phyloP scores from a whole-genome alignment of 2,797 vertebrate species.

The Anniella stebbinsi region DNA sequence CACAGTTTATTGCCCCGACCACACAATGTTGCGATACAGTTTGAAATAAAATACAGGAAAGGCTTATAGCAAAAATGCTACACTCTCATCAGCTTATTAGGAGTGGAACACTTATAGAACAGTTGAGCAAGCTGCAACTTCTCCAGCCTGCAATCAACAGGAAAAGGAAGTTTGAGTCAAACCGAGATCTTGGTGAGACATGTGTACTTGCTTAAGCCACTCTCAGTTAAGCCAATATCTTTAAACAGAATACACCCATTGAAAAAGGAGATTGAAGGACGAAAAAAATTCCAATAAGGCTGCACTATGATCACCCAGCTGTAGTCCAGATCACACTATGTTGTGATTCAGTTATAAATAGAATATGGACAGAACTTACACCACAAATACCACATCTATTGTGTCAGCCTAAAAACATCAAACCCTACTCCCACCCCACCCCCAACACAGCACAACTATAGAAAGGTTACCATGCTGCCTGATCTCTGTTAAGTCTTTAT shows the following conservation, averaged over 20 bases:
- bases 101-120: background rate
- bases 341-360: background rate
- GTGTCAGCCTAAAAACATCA: background rate
- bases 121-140: background rate
- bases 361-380: background rate
- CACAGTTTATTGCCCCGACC: background rate
- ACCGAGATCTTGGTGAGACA: background rate
- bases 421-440: background rate
- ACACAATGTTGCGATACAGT: background rate
- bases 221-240: background rate
- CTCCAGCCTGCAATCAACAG: constrained; percentile 12
- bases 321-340: background rate
- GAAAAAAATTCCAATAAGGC: background rate
- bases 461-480: background rate
- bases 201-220: background rate
- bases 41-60: background rate
- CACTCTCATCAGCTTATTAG: background rate
- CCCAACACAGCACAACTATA: background rate
- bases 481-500: background rate
- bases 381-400: too few relatives aligned
- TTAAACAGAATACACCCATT: background rate
- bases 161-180: constrained; percentile 39
- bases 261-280: background rate
- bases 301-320: background rate
- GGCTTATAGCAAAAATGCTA: background rate